A percentile compares a stretch with the other conserved stretches of the same genome.
Evolutionary conservation across 2,888 invertebrate genomes (phyloP).

Genomic region (Dryocosmus kuriphilus): DNA sequence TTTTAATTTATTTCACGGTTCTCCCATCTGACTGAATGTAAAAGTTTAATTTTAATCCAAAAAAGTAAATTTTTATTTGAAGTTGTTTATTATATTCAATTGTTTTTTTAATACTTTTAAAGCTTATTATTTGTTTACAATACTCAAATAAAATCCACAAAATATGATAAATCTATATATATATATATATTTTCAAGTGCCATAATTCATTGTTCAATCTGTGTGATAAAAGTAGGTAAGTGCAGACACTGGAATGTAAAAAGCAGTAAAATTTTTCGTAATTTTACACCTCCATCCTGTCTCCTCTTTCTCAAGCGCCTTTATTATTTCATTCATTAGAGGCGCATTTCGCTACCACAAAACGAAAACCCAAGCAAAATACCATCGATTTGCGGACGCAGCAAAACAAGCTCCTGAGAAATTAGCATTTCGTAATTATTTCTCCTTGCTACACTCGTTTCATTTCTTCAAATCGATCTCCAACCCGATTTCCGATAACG

Average conservation of each 20-base stretch:
- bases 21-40: too few relatives aligned
- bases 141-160: too few relatives aligned
- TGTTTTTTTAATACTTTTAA: too few relatives aligned
- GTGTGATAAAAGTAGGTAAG: background rate
- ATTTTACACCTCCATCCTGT: conserved; percentile 67
- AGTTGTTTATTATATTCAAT: too few relatives aligned
- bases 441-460: conserved; percentile 4
- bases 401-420: conserved; percentile 50
- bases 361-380: conserved; percentile 60
- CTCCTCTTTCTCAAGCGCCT: conserved; percentile 66
- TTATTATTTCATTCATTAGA: conserved; percentile 44
- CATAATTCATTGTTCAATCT: too few relatives aligned
- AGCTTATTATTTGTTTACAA: too few relatives aligned
- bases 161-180: too few relatives aligned
- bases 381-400: conserved; percentile 60
- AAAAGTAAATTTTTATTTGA: too few relatives aligned
- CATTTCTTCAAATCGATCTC: conserved; percentile 35
- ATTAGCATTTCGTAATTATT: conserved; percentile 39
- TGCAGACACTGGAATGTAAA: conserved; percentile 18
- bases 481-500: conserved; percentile 1
- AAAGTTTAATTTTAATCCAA: too few relatives aligned
- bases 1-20: too few relatives aligned
- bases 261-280: conserved; percentile 57
- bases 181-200: too few relatives aligned
- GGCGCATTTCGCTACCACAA: conserved; percentile 35